These are phyloP conservation scores for Frankliniella fusca DNA, from an alignment of 2,888 invertebrate species.

Conservation along the genomic window DNA sequence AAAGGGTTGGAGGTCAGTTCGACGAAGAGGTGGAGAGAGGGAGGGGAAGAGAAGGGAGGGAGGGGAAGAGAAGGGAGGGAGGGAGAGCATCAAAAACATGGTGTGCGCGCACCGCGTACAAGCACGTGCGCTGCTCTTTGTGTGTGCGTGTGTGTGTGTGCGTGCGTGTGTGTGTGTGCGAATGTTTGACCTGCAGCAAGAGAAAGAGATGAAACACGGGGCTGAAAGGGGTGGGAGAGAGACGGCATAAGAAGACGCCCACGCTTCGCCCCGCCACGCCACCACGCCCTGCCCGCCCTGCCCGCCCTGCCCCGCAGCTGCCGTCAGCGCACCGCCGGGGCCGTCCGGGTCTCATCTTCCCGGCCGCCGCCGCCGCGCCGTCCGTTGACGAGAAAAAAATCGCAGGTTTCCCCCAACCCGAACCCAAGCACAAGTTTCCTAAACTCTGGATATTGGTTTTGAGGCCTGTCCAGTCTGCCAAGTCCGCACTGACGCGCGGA, in stretches of 20 bases:
- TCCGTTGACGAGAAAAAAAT: slow-evolving; percentile 15
- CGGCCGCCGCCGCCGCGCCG: background rate
- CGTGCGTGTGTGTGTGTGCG: background rate
- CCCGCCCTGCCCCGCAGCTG: background rate
- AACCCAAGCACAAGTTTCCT: background rate
- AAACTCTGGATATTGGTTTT: slow-evolving; percentile 19
- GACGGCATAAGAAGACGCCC: too few relatives aligned
- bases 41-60: background rate
- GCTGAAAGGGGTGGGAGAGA: too few relatives aligned
- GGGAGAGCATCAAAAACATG: background rate
- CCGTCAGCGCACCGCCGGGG: background rate
- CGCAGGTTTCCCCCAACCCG: background rate
- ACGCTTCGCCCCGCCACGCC: too few relatives aligned
- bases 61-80: too few relatives aligned
- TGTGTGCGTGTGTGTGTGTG: background rate
- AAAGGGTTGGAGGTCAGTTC: background rate
- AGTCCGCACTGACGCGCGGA: background rate
- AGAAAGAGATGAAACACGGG: too few relatives aligned
- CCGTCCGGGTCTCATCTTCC: background rate
- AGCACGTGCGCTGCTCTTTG: background rate
- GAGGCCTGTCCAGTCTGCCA: slow-evolving; percentile 19
- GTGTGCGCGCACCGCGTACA: background rate
- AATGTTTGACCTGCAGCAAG: background rate
- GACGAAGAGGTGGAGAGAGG: background rate
- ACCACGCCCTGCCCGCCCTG: background rate